phyloP scores from a whole-genome alignment of 2,888 invertebrate genomes.

The Dorcus parallelipipedus region DNA sequence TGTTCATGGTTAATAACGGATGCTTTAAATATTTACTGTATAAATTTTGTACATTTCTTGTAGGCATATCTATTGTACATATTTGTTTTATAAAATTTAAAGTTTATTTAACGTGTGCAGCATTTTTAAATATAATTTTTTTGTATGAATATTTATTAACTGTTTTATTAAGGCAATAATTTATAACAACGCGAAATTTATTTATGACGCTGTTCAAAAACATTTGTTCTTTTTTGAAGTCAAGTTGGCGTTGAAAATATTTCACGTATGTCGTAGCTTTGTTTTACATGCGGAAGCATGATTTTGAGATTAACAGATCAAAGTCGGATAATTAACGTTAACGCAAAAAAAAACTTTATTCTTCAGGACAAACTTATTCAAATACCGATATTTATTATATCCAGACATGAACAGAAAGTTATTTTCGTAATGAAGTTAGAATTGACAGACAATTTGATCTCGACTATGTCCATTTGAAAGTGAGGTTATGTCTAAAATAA shows the following conservation, averaged over 20 bases:
- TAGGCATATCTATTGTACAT: neutral
- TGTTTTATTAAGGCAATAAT: neutral
- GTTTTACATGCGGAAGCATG: too few relatives aligned
- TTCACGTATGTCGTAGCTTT: too few relatives aligned
- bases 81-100: neutral
- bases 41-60: neutral
- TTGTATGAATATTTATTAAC: neutral
- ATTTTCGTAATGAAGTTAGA: neutral
- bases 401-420: too few relatives aligned
- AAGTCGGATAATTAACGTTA: too few relatives aligned
- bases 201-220: neutral
- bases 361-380: too few relatives aligned
- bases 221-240: neutral
- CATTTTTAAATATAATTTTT: neutral
- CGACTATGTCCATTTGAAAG: too few relatives aligned
- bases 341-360: too few relatives aligned
- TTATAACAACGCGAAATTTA: neutral
- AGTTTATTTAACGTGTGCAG: conserved; percentile 1
- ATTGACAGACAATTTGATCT: neutral
- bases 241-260: neutral
- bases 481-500: too few relatives aligned
- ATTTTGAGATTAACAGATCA: too few relatives aligned
- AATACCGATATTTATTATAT: too few relatives aligned
- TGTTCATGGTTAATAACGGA: neutral
- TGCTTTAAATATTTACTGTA: too few relatives aligned